Percentiles rank a stretch among this genome's conserved stretches.
Evolutionary conservation across 2,888 invertebrate genomes (phyloP).

Genomic region (Lissocephala sabroskyi): DNA sequence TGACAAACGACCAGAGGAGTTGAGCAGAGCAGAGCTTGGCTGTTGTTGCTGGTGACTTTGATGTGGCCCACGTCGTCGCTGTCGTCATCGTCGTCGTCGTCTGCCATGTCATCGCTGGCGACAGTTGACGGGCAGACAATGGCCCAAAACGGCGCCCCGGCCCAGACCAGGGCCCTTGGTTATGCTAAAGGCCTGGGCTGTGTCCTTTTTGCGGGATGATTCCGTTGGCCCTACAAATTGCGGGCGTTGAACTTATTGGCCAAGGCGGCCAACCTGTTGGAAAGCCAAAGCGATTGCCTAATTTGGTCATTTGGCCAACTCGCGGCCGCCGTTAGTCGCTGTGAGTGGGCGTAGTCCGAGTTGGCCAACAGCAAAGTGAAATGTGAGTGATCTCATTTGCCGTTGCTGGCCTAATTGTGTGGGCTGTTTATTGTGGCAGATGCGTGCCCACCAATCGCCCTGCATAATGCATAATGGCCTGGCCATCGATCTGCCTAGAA

Average conservation of each 20-base stretch:
- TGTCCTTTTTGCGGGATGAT: background rate
- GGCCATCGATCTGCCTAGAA: background rate
- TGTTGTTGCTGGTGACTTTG: slow-evolving; percentile 53
- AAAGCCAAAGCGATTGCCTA: too few species aligned
- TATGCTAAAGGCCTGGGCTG: background rate
- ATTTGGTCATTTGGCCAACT: slow-evolving; percentile 44
- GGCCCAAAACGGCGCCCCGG: slow-evolving; percentile 37
- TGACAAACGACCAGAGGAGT: slow-evolving; percentile 31
- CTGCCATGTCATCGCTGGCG: slow-evolving; percentile 29
- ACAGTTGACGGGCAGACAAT: slow-evolving; percentile 61
- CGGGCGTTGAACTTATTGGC: slow-evolving; percentile 53
- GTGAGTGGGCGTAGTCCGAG: background rate
- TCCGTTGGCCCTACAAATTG: slow-evolving; percentile 43
- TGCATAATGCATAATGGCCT: slow-evolving; percentile 26
- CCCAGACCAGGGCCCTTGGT: background rate
- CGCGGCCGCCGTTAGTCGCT: slow-evolving; percentile 1
- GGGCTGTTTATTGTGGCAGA: too few species aligned
- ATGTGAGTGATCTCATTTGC: slow-evolving; percentile 54
- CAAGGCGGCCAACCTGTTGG: background rate
- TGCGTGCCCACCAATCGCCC: background rate
- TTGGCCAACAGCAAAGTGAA: slow-evolving; percentile 10
- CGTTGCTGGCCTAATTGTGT: slow-evolving; percentile 53
- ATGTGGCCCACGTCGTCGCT: slow-evolving; percentile 54
- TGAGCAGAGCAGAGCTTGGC: slow-evolving; percentile 33
- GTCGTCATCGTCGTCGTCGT: background rate